Evolutionary conservation across 2,113 vertebrate genomes (phyloP).

Genomic region (Polypterus senegalus): DNA sequence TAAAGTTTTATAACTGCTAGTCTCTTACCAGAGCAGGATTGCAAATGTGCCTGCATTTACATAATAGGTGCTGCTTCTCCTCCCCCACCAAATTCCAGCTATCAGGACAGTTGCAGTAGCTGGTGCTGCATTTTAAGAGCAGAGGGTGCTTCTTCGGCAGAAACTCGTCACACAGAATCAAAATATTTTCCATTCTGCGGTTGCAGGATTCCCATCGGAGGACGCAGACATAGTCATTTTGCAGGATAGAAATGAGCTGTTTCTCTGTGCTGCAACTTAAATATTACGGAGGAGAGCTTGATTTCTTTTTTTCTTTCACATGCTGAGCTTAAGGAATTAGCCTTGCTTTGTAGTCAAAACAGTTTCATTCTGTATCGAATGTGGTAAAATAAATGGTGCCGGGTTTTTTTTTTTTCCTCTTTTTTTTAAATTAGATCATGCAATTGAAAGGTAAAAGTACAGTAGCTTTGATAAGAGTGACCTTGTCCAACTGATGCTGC

Average conservation of each 20-base stretch:
- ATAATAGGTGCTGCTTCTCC: background rate
- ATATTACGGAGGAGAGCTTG: background rate
- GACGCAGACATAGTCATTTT: constrained; percentile 50
- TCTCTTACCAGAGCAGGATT: too few relatives aligned
- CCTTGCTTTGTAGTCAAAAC: background rate
- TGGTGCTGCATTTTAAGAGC: background rate
- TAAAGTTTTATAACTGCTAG: too few relatives aligned
- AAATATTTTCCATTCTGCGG: constrained; percentile 13
- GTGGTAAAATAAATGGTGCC: background rate
- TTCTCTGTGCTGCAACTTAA: constrained; percentile 21
- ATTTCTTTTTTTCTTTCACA: too few relatives aligned
- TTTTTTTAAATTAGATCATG: background rate
- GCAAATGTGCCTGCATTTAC: too few relatives aligned
- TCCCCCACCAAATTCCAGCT: background rate
- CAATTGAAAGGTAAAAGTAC: background rate
- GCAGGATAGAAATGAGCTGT: constrained; percentile 44
- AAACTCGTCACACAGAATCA: background rate
- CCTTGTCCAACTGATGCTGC: constrained; percentile 18
- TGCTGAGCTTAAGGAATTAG: background rate
- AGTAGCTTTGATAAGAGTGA: constrained; percentile 41
- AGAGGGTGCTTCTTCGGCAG: background rate
- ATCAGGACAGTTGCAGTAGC: background rate
- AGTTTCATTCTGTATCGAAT: background rate
- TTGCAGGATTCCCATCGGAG: constrained; percentile 47
- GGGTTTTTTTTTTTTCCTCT: background rate